Conservation (phyloP, 2,797 vertebrate species). For the Podargus strigoides region DNA sequence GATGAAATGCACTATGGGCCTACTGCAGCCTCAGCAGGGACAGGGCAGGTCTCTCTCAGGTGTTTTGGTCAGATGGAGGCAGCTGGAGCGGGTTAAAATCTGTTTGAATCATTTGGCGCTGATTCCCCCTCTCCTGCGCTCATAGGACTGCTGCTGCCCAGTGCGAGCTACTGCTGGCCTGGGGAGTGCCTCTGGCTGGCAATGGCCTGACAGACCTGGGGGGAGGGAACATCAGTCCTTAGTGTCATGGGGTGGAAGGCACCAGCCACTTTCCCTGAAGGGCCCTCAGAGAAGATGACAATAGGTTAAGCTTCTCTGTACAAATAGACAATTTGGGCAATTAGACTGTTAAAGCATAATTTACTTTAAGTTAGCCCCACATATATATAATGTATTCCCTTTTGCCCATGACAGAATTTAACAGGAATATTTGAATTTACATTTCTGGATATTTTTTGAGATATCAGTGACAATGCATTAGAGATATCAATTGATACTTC, state of each 20-base stretch:
- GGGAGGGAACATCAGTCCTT: background rate
- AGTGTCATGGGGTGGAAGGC: fast-evolving
- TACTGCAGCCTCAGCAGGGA: background rate
- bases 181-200: too few species aligned
- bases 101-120: fast-evolving
- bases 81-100: background rate
- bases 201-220: background rate
- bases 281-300: fast-evolving
- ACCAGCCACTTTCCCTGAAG: fast-evolving
- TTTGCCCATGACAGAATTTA: background rate
- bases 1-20: background rate
- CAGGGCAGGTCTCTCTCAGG: background rate
- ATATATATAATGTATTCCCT: background rate
- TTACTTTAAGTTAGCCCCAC: background rate
- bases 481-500: background rate
- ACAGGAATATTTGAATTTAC: background rate
- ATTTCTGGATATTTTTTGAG: background rate
- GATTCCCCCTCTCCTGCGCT: background rate
- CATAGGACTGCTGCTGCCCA: fast-evolving
- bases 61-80: fast-evolving
- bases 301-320: background rate
- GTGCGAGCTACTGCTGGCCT: fast-evolving
- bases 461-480: background rate
- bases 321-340: background rate
- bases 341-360: background rate